Conservation (phyloP, 2,797 vertebrate genomes). For the Megalops cyprinoides region DNA sequence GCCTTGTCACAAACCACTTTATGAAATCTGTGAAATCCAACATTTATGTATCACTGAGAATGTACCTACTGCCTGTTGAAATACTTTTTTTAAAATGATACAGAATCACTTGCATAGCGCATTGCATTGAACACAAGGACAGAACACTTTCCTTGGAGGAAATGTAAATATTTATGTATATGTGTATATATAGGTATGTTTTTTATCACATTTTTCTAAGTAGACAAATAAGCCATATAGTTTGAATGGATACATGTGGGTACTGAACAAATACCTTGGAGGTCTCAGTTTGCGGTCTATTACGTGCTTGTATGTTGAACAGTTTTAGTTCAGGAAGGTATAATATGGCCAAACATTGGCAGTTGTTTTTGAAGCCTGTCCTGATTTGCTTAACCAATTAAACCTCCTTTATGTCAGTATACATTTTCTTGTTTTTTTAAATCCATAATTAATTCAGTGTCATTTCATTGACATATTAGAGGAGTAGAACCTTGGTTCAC, state of each 20-base stretch:
- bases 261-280: slow-evolving; percentile 48
- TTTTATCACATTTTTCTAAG: slow-evolving; percentile 80
- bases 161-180: slow-evolving; percentile 82
- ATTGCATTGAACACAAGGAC: slow-evolving; percentile 50
- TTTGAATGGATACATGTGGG: slow-evolving; percentile 65
- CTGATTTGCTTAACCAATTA: slow-evolving; percentile 68
- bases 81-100: slow-evolving; percentile 53
- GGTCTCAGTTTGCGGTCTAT: slow-evolving; percentile 47
- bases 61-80: slow-evolving; percentile 17
- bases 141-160: slow-evolving; percentile 54
- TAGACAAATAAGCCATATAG: slow-evolving; percentile 82
- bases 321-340: slow-evolving; percentile 57
- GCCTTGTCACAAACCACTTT: slow-evolving; percentile 49
- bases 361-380: slow-evolving; percentile 56
- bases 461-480: not conserved
- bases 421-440: not conserved
- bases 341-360: slow-evolving; percentile 46
- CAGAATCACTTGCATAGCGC: slow-evolving; percentile 35
- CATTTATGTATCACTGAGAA: slow-evolving; percentile 1
- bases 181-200: slow-evolving; percentile 81
- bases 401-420: slow-evolving; percentile 44
- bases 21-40: slow-evolving; percentile 19
- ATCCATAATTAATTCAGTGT: not conserved
- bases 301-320: slow-evolving; percentile 57
- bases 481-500: not conserved